Evolutionary conservation across 1,140 invertebrate species (phyloP).

Genomic region (Antheraea mylitta): DNA sequence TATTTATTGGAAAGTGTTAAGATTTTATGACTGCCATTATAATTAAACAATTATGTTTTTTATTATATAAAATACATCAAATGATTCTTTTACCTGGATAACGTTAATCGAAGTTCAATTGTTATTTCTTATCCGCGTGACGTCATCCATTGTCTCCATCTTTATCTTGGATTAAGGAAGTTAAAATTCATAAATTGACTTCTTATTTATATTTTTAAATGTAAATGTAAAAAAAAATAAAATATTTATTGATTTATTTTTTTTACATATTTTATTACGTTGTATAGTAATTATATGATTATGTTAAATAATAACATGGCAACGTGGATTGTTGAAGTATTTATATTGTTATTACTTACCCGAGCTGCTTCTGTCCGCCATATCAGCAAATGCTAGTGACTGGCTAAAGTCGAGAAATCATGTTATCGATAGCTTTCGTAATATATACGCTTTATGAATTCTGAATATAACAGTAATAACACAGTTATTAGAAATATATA

Average conservation of each 20-base stretch:
- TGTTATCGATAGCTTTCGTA: not conserved
- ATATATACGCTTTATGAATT: not conserved
- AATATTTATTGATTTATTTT: too few relatives aligned
- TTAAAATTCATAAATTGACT: not conserved
- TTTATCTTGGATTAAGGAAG: conserved; percentile 14
- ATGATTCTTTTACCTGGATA: not conserved
- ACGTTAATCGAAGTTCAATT: conserved; percentile 8
- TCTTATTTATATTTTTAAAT: not conserved
- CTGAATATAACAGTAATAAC: too few relatives aligned
- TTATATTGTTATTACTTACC: conserved; percentile 30
- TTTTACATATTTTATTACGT: not conserved
- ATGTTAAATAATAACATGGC: not conserved
- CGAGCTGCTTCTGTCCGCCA: conserved; percentile 40
- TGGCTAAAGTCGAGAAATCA: conserved; percentile 38
- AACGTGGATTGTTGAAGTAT: not conserved
- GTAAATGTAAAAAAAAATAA: too few relatives aligned
- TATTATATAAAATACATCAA: not conserved
- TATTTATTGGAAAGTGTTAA: not conserved
- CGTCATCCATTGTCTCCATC: conserved; percentile 43
- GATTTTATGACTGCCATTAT: not conserved
- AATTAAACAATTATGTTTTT: not conserved
- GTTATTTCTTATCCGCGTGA: conserved; percentile 29
- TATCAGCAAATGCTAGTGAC: conserved; percentile 33
- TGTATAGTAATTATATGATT: not conserved
- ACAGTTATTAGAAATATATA: too few relatives aligned